Conservation (phyloP, 37 sponge, comb jelly and placozoan genomes). For the Ianthella basta region DNA sequence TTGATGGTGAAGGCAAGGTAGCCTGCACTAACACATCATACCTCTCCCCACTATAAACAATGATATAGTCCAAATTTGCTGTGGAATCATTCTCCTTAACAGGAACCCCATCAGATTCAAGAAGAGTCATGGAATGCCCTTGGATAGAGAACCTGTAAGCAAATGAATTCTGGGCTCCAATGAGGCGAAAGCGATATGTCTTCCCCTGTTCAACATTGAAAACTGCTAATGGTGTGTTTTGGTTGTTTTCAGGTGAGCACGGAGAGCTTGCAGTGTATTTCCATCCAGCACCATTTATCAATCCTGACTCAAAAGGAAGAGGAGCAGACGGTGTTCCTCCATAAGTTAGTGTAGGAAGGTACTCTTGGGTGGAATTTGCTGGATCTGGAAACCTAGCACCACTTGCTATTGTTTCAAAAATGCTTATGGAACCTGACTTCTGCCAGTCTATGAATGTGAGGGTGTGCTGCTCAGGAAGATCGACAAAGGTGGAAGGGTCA, state of each 20-base stretch:
- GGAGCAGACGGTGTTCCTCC: conserved; percentile 61
- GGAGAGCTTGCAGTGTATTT: too few relatives aligned
- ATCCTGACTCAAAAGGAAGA: conserved; percentile 63
- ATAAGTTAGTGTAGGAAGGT: not conserved
- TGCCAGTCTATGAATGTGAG: conserved; percentile 76
- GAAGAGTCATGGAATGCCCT: not conserved
- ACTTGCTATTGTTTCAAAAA: conserved; percentile 44
- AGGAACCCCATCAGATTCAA: conserved; percentile 1
- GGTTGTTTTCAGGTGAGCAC: too few relatives aligned
- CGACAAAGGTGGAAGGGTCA: not conserved
- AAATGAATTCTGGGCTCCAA: not conserved
- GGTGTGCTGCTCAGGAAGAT: conserved; percentile 65
- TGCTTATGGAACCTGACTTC: conserved; percentile 44
- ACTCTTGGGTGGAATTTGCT: not conserved
- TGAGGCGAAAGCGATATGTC: not conserved
- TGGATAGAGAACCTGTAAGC: not conserved
- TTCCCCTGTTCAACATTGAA: not conserved
- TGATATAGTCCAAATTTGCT: not conserved
- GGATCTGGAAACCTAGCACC: not conserved
- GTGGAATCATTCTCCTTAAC: not conserved
- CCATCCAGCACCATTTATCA: conserved; percentile 77
- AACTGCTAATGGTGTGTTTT: not conserved
- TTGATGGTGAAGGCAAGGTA: too few relatives aligned
- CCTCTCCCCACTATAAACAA: not conserved
- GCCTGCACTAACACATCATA: not conserved